These are phyloP conservation scores for Chrysina gloriosa DNA, from an alignment of 2,888 invertebrate genomes.

Conservation along the genomic window DNA sequence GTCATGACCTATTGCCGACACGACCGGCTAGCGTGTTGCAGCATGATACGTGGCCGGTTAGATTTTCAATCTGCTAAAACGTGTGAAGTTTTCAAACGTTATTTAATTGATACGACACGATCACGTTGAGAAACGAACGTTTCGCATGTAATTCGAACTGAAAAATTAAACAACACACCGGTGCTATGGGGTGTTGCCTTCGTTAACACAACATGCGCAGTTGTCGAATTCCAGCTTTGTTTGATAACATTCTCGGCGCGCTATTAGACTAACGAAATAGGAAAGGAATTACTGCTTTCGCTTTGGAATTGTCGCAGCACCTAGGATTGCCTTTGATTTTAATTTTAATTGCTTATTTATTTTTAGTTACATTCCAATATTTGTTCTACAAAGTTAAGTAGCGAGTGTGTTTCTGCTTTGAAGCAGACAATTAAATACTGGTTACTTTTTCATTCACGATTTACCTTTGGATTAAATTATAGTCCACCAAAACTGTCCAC, in stretches of 20 bases:
- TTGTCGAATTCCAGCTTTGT: constrained; percentile 3
- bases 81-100: constrained; percentile 15
- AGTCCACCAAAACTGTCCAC: no score
- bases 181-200: background rate
- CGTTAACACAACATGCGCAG: background rate
- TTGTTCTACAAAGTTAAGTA: no score
- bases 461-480: no score
- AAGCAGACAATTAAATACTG: no score
- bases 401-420: no score
- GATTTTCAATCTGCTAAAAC: constrained; percentile 9
- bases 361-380: no score
- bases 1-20: constrained; percentile 31
- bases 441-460: no score
- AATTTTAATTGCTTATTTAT: no score
- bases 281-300: background rate
- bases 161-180: background rate
- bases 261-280: background rate
- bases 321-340: no score
- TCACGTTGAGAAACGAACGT: constrained; percentile 3
- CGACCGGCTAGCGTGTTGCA: constrained; percentile 15
- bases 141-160: background rate
- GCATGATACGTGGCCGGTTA: constrained; percentile 6
- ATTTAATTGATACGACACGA: constrained; percentile 25
- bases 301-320: no score
- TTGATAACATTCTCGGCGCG: background rate